A percentile compares a stretch with the other conserved stretches of the same genome.
Conservation (phyloP, 2,888 invertebrate species). For the Trichopria drosophilae region DNA sequence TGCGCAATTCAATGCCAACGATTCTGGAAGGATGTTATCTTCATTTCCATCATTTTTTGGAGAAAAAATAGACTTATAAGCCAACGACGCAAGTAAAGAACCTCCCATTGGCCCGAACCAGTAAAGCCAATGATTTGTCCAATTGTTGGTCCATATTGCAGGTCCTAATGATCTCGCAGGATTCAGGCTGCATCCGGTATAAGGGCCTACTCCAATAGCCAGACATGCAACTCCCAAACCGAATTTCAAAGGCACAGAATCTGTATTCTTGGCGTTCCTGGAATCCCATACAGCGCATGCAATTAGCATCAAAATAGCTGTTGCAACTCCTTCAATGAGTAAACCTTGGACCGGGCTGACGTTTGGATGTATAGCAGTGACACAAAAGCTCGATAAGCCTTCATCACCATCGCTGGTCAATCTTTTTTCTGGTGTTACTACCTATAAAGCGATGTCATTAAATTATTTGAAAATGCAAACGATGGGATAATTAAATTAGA, state of each 20-base stretch:
- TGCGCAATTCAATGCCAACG: constrained; percentile 47
- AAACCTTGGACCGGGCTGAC: constrained; percentile 51
- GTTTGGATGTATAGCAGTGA: constrained; percentile 45
- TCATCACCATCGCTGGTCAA: constrained; percentile 28
- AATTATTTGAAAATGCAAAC: too few species aligned
- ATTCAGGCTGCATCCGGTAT: constrained; percentile 72
- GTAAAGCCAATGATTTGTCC: constrained; percentile 55
- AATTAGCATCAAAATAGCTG: constrained; percentile 53
- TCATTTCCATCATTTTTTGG: constrained; percentile 30
- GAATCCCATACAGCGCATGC: constrained; percentile 57
- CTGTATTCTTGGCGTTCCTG: constrained; percentile 52
- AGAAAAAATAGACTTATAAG: constrained; percentile 47
- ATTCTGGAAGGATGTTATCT: constrained; percentile 38
- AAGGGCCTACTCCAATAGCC: constrained; percentile 57
- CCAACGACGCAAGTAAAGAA: constrained; percentile 43
- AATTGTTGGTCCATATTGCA: constrained; percentile 54
- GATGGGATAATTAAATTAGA: too few species aligned
- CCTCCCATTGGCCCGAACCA: constrained; percentile 55
- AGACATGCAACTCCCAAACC: constrained; percentile 55
- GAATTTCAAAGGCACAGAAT: constrained; percentile 56
- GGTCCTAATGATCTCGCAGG: constrained; percentile 63
- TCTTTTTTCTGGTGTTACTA: constrained; percentile 46
- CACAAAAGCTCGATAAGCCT: constrained; percentile 43
- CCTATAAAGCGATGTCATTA: constrained; percentile 45
- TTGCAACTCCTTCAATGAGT: constrained; percentile 53